Evolutionary conservation across 1,140 invertebrate genomes (phyloP), one percentile per base, ranked within the genome.

Genomic region (Holcopasites calliopsidis): DNA sequence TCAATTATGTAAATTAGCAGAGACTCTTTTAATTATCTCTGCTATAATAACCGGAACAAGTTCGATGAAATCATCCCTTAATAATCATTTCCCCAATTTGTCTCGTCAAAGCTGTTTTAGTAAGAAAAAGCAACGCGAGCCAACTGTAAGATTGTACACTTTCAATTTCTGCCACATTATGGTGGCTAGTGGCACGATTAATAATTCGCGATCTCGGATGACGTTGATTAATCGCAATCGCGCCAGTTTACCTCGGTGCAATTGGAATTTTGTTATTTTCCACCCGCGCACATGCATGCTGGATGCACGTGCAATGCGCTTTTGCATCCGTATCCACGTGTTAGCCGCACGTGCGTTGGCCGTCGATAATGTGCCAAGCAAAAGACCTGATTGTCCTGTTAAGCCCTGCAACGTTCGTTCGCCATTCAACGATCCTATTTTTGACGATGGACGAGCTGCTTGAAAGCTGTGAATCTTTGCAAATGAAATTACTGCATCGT

Each of bases 351-450:
- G 79, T 77, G 80, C 33, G 58, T 18, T 52, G 18, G 13, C n/a
- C 16, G 8, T 28, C 28, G 66, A 71, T 77, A 60, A 80, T 74
- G 69, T 71, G 74, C 44, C 13, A 64, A 62, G 42, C 55, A 69
- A 79, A 73, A 35, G 23, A n/a, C 10, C 47, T 52, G 50, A 80
- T 82, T 80, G 70, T 77, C 65, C 79, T 54, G 52, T 75, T 75
- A 78, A 68, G 55, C 38, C 31, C 8, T 40, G 50, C 35, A 21
- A n/a, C 11, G n/a, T 42, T 18, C 28, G 0, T 42, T 28, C 8
- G 1, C 21, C 47, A 50, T 50, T n/a, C 23, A n/a, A 6, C 5
- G n/a, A 47, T 11, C 5, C n/a, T n/a, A 16, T 13, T 47, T 47
- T 47, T 16, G 6, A 16, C n/a, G n/a, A 11, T 47, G 5, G 13